Conservation (phyloP, 1,140 invertebrate genomes). For the Pachyrhynchus sulphureomaculatus region DNA sequence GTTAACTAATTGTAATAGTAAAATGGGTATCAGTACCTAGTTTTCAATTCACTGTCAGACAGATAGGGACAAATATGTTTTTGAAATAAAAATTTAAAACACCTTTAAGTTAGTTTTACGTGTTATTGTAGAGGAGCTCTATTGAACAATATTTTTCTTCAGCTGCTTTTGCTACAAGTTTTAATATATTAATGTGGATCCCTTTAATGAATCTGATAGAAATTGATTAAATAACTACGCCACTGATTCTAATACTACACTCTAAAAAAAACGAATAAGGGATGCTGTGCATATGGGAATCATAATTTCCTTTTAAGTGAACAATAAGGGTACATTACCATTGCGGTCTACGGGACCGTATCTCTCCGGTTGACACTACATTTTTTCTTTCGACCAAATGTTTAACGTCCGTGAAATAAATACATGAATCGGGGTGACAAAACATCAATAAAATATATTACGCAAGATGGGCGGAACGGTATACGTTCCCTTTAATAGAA, state of each 20-base stretch:
- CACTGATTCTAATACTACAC: not conserved
- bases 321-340: slow-evolving; percentile 6
- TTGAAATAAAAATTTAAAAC: too few species aligned
- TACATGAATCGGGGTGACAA: slow-evolving; percentile 33
- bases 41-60: too few species aligned
- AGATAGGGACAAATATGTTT: too few species aligned
- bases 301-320: slow-evolving; percentile 12
- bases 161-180: too few species aligned
- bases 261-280: slow-evolving; percentile 17
- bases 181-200: too few species aligned
- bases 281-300: slow-evolving; percentile 27
- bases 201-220: too few species aligned
- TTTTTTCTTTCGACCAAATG: slow-evolving; percentile 18
- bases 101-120: too few species aligned
- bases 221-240: not conserved
- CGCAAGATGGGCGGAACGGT: slow-evolving; percentile 25
- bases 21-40: too few species aligned
- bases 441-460: slow-evolving; percentile 34
- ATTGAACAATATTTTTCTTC: too few species aligned
- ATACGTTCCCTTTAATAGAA: slow-evolving; percentile 22
- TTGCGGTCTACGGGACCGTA: slow-evolving; percentile 23
- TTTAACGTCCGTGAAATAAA: slow-evolving; percentile 33
- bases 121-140: too few species aligned
- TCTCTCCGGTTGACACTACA: slow-evolving; percentile 27
- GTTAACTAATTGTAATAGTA: too few species aligned